Percentiles rank a stretch among this genome's conserved stretches.
phyloP scores from a whole-genome alignment of 2,888 invertebrate genomes.

The Thumatha senex region DNA sequence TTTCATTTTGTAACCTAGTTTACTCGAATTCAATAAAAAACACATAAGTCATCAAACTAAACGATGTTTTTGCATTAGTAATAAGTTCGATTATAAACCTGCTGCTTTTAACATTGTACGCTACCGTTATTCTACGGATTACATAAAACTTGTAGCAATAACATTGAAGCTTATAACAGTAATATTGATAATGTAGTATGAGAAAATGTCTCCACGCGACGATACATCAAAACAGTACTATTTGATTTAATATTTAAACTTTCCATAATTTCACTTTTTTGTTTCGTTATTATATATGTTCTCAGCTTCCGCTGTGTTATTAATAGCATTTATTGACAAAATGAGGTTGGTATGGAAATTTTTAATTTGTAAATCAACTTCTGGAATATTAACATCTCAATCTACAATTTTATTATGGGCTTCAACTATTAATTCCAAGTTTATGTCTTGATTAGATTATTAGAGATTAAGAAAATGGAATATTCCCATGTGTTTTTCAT shows the following conservation, averaged over 20 bases:
- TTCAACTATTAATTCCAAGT: conserved; percentile 16
- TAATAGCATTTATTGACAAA: conserved; percentile 18
- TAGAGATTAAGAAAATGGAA: not conserved
- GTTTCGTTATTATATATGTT: conserved; percentile 22
- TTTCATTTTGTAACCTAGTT: no score
- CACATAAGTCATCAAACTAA: no score
- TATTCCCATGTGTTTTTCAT: not conserved
- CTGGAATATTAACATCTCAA: conserved; percentile 12
- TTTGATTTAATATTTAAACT: conserved; percentile 13
- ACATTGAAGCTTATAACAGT: not conserved
- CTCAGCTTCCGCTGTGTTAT: conserved; percentile 29
- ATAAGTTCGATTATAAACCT: no score
- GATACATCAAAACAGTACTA: not conserved
- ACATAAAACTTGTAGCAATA: not conserved
- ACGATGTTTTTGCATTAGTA: no score
- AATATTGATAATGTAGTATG: not conserved
- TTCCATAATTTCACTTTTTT: conserved; percentile 27
- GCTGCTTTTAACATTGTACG: no score
- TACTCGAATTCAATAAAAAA: no score
- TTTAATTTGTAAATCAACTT: conserved; percentile 24
- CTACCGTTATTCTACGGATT: no score
- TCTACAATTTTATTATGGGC: conserved; percentile 24
- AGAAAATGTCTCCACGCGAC: not conserved
- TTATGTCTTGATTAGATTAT: conserved; percentile 21
- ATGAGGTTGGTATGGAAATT: conserved; percentile 19